Base-by-base conservation (phyloP, 2,113 vertebrate genomes). In the Silurus meridionalis region DNA sequence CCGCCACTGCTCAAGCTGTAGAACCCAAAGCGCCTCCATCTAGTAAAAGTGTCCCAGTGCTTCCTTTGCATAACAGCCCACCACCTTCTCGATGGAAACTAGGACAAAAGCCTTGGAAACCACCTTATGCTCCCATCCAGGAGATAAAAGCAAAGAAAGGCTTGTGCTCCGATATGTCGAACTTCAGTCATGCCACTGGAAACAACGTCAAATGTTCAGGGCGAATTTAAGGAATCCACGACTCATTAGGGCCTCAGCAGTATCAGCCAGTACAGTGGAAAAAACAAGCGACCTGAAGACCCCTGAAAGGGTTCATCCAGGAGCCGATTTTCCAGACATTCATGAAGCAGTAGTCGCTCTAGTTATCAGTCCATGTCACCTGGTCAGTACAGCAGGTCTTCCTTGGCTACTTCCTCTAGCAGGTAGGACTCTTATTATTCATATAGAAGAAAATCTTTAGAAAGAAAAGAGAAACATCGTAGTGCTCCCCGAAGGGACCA, bases 71-170 rank as follows among this genome's bases (percentile, higher is more conserved):
- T 55, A 98, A 99, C 74, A 99, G 98, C 14, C 98, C 98, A 0
- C 98, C 98, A 0, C 98, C 98, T n/a, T 99, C 98, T 0, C 94
- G 98, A 71, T 99, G 98, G 98, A 99, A 99, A 88, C 98, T 98
- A 11, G 98, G 96, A 4, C 98, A 98, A 85, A 99, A 99, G 87
- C 98, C 98, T 0, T 99, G 98, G 98, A 99, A 99, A 79, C 96
- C 98, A 0, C 99, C 98, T 0, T 99, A 99, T 0, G 95, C 99
- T 80, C 94, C 96, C 9, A 95, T 97, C 88, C 97, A 97, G 91
- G 97, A 98, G 82, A 96, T 97, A 89, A 98, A 97, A 92, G 93
- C 95, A 53, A 97, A 97, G 89, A 90, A 96, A 8, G 92, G 92
- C 1, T 91, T 94, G 5, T 55, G 71, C 93, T 10, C 93, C 93